Evolutionary conservation across 2,113 vertebrate genomes (phyloP), one percentile per base, ranked within the genome.

Genomic region (Pelecanoides urinatrix): DNA sequence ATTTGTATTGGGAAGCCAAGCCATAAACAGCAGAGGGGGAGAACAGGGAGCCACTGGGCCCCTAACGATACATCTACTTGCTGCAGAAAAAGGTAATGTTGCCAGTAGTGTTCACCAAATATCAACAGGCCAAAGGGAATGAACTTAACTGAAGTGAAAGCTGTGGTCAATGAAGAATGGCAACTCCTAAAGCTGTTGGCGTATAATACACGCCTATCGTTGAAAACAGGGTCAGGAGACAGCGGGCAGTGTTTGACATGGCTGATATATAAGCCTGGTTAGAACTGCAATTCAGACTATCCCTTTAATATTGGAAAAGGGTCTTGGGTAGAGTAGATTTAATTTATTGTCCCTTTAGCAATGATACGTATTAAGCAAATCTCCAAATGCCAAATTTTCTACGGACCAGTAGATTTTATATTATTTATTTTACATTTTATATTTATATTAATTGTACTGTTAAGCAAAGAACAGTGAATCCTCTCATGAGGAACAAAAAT

Each of bases 71-170:
- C 29, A 23, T 59, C 20, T 5, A 25, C 66, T 91, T 92, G 20
- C 56, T 82, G 15, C 52, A 77, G 38, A 62, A 65, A 49, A 65
- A 95, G 56, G 34, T 80, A 40, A 36, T 32, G 7, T 65, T 96
- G 62, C 89, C 75, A 82, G 16, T 90, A 38, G 56, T 94, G 53
- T 94, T 96, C 50, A 61, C 13, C 88, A 82, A 94, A 89, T 91
- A 80, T 40, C 58, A 94, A 18, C 12, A 86, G 61, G 58, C 38
- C 55, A 68, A 96, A 95, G 58, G 30, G 74, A 96, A 83, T 66
- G 5, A 66, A 77, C 45, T 85, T 94, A 55, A 55, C 16, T 7
- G 12, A 70, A 50, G 42, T 62, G 15, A 68, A 30, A 92, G 52
- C 65, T 77, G 38, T n/a, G 30, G 56, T 66, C 21, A 12, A 40